Conservation (phyloP, 2,888 invertebrate genomes). For the Syrista parreyssii region DNA sequence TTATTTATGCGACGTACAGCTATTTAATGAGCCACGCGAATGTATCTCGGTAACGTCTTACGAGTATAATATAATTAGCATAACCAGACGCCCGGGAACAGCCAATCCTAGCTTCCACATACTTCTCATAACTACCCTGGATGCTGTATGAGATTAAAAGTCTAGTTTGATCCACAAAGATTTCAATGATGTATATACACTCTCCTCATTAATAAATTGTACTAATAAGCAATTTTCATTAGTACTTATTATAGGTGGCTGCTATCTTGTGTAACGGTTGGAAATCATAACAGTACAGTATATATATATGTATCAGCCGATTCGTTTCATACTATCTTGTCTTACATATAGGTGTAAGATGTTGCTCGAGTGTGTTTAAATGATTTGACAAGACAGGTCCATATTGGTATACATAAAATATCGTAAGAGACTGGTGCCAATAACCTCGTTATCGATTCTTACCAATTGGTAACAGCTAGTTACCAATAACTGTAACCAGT, state of each 20-base stretch:
- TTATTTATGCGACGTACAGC: constrained; percentile 45
- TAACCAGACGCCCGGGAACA: constrained; percentile 41
- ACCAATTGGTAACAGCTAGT: constrained; percentile 52
- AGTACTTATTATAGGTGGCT: neutral
- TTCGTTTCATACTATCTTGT: neutral
- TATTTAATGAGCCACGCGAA: constrained; percentile 43
- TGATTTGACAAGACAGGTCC: neutral
- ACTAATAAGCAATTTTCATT: neutral
- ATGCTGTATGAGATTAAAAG: neutral
- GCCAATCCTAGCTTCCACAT: neutral
- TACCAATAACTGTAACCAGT: constrained; percentile 43
- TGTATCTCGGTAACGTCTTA: constrained; percentile 37
- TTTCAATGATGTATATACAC: neutral
- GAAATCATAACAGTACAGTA: neutral
- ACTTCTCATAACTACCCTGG: neutral
- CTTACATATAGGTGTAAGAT: neutral
- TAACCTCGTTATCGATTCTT: constrained; percentile 51
- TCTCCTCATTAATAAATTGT: neutral
- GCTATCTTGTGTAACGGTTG: neutral
- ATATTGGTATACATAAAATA: neutral
- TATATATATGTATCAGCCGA: neutral
- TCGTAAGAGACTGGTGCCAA: constrained; percentile 27
- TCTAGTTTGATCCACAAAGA: neutral
- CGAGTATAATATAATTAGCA: constrained; percentile 50
- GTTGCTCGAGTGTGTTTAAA: neutral